Base-by-base conservation (phyloP, 1,140 invertebrate genomes). In the Dendrolimus kikuchii region DNA sequence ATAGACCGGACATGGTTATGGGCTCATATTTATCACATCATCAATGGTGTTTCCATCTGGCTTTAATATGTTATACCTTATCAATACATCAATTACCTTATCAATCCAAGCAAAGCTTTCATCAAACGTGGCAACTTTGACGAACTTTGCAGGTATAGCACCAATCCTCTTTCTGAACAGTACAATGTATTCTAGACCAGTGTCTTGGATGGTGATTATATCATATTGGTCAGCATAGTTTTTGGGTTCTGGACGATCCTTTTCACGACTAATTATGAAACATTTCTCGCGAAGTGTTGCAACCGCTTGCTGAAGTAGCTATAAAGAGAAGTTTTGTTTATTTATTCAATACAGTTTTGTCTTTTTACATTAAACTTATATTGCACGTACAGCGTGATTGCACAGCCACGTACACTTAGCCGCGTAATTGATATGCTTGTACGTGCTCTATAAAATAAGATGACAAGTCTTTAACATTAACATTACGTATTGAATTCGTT, bases 211-310 rank as follows among this genome's bases (percentile, higher is more conserved):
- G 5, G 77, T 78, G 6, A 89, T 66, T 4, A 89, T 74, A 41
- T 87, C 81, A 5, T 81, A 73, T 51, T 77, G 75, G 4, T 79
- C 76, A 5, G 74, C 62, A 48, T 68, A 69, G 0, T 65, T 61
- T 54, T 74, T 75, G 5, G 74, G 64, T 49, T 82, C 67, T 4
- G 81, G 68, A 38, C 57, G 62, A 9, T 74, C 67, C 39, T 74
- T 83, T 69, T 90, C 89, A 7, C 89, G 71, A 41, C 81, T 86
- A 47, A 90, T 82, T n/a, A 89, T 62, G 69, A 88, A 89, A 49
- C 86, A 81, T 57, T 86, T 85, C 6, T 88, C 86, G 23, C 79
- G 79, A 1, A 89, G 66, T 2, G 74, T 77, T 5, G 54, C 52
- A 5, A 79, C 41, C 5, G 79, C 86, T 75, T 76, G 71, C 61